Evolutionary conservation across 2,888 invertebrate genomes (phyloP), one percentile per base, ranked within the genome.

Genomic region (Rutpela maculata): DNA sequence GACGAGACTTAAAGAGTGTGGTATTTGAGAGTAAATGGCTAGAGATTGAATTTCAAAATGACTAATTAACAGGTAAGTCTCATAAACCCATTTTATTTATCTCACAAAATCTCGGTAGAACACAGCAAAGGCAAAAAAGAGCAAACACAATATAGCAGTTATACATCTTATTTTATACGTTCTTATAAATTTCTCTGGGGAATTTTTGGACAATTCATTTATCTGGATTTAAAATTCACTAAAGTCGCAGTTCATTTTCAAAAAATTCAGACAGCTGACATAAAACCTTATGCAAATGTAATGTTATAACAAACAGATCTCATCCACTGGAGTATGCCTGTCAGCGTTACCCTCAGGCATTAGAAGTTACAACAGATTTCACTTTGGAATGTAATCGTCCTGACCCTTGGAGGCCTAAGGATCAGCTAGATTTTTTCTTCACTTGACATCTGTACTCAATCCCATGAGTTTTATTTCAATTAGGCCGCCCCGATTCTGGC

Each of bases 351-450:
- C 50, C 50, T 50, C 15, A 15, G 50, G 62, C 66, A 75, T 78
- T 75, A 75, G 74, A 62, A 76, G 50, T 74, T 78, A 80, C 80
- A 80, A 78, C 72, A 74, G 69, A 80, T 80, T 80, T 80, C 80
- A 78, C 77, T 80, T 80, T 75, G 65, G 69, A 26, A 43, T 38
- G 59, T 76, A 74, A 74, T 77, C 75, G 73, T 68, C 55, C 60
- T 71, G 73, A 72, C 75, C 76, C 74, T 71, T 65, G 7, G 59
- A 57, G 77, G 69, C 76, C 43, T 60, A 75, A 76, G 77, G 38
- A 73, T 79, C 65, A 63, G 11, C 9, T 56, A 59, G 71, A 75
- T 69, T 75, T 75, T 65, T 63, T 43, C 63, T 65, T 76, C 62
- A 73, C 18, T 66, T 18, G 55, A 57, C 67, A 60, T 74, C 57